Conservation (phyloP, 1,140 invertebrate species). For the Homarus americanus region DNA sequence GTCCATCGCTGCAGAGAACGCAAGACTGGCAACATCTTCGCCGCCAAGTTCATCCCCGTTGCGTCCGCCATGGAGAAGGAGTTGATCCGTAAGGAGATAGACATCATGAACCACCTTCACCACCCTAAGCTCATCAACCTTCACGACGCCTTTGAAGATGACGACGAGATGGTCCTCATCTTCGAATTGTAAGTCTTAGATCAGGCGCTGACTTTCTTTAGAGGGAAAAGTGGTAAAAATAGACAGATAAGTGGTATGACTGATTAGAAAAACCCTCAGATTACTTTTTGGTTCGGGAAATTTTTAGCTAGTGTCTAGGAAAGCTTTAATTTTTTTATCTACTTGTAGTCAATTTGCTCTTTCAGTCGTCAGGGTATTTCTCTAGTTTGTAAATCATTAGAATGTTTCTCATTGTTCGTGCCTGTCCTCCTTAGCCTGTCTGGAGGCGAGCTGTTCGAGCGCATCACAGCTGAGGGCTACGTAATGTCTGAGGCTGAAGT, state of each 20-base stretch:
- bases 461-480: conserved; percentile 98
- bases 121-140: conserved; percentile 98
- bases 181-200: conserved; percentile 94
- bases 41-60: conserved; percentile 99
- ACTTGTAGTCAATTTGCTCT: too few species aligned
- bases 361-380: too few species aligned
- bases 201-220: too few species aligned
- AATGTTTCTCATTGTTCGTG: too few species aligned
- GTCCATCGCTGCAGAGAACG: conserved; percentile 98
- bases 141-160: conserved; percentile 99
- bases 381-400: too few species aligned
- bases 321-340: too few species aligned
- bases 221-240: too few species aligned
- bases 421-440: conserved; percentile 89
- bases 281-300: too few species aligned
- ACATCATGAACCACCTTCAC: conserved; percentile 99
- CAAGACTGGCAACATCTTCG: conserved; percentile 97
- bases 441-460: conserved; percentile 98
- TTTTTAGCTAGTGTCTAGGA: too few species aligned
- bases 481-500: conserved; percentile 99
- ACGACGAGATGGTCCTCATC: conserved; percentile 99
- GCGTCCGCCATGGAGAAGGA: conserved; percentile 97
- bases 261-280: too few species aligned
- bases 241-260: too few species aligned
- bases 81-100: conserved; percentile 98